phyloP scores from a whole-genome alignment of 2,888 invertebrate genomes.

The Ptilodon capucinus region DNA sequence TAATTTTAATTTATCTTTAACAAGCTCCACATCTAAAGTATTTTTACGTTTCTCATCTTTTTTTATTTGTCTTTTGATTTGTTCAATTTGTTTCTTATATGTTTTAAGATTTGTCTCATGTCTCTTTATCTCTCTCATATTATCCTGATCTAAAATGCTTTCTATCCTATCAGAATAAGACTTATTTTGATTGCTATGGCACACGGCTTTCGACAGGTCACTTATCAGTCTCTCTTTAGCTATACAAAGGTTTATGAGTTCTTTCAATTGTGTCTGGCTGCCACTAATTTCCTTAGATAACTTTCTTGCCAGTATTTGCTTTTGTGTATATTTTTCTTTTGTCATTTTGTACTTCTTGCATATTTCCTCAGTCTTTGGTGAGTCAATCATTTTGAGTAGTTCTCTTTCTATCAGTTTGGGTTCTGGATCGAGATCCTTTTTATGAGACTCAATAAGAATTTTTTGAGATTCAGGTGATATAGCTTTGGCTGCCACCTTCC shows the following conservation, averaged over 20 bases:
- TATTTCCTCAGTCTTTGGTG: conserved; percentile 74
- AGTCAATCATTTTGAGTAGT: conserved; percentile 77
- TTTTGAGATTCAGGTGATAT: conserved; percentile 79
- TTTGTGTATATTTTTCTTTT: conserved; percentile 76
- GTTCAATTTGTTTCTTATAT: conserved; percentile 89
- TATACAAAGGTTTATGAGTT: conserved; percentile 85
- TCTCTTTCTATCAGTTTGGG: conserved; percentile 80
- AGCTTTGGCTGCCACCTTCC: conserved; percentile 83
- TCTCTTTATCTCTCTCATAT: conserved; percentile 86
- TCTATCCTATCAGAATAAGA: conserved; percentile 83
- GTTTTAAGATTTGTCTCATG: conserved; percentile 88
- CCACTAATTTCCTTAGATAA: conserved; percentile 84
- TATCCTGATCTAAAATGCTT: conserved; percentile 80
- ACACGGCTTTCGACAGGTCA: conserved; percentile 80
- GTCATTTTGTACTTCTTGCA: conserved; percentile 80
- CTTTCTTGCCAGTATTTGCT: conserved; percentile 73
- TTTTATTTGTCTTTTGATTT: conserved; percentile 87
- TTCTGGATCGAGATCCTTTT: conserved; percentile 80
- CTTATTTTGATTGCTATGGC: conserved; percentile 59
- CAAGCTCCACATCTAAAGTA: conserved; percentile 86
- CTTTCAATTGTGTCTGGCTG: conserved; percentile 86
- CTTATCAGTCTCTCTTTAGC: conserved; percentile 88
- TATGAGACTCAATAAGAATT: conserved; percentile 80
- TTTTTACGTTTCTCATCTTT: conserved; percentile 88
- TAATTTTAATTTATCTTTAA: conserved; percentile 76